Evolutionary conservation across 2,113 vertebrate genomes (phyloP).

Genomic region (Planiliza haematocheilus): DNA sequence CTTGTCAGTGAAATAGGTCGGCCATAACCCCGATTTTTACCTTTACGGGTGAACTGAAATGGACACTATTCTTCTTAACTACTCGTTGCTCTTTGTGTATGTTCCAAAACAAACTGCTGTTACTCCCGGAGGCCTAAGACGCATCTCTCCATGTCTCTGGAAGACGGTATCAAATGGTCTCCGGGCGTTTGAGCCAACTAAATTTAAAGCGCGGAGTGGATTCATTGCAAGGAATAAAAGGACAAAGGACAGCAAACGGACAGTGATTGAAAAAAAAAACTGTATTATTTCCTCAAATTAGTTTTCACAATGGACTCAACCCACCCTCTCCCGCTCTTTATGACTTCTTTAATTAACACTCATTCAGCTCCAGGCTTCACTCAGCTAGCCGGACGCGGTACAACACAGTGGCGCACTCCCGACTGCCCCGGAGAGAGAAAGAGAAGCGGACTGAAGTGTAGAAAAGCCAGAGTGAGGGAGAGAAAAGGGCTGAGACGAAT

Average conservation of each 20-base stretch:
- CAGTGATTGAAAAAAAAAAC: background rate
- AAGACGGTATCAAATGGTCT: background rate
- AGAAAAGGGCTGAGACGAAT: background rate
- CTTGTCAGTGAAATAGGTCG: too few relatives aligned
- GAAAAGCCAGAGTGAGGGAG: background rate
- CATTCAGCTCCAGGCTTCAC: constrained; percentile 5
- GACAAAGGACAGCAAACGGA: constrained; percentile 4
- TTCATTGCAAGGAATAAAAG: background rate
- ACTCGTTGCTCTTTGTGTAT: background rate
- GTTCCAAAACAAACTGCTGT: constrained; percentile 12
- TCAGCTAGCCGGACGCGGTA: background rate
- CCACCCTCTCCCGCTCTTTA: constrained; percentile 1
- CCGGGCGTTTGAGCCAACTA: too few relatives aligned
- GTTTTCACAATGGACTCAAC: background rate
- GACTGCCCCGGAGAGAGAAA: background rate
- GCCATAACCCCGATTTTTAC: background rate
- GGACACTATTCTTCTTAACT: background rate
- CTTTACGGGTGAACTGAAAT: background rate
- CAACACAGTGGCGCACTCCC: background rate
- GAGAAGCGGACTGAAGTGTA: background rate
- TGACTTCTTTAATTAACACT: constrained; percentile 21
- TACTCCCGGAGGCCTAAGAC: background rate
- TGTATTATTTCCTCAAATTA: background rate
- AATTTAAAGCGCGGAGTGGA: background rate
- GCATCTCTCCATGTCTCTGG: background rate